Evolutionary conservation across 1,140 invertebrate species (phyloP).

Genomic region (Drosophila lini): DNA sequence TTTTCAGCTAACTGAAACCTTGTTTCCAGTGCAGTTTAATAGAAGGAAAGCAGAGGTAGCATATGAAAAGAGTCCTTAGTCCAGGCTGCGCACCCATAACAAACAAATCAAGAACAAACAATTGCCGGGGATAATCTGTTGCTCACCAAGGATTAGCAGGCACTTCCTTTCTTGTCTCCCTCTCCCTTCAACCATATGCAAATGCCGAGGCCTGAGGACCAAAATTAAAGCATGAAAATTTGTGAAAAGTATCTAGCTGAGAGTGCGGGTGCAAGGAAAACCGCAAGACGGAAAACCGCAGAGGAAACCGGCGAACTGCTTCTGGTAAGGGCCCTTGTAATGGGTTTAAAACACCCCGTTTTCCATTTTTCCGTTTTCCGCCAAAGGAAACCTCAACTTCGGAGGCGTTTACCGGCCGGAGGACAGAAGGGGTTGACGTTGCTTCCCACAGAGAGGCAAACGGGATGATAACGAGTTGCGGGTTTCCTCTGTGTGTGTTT

Average conservation of each 20-base stretch:
- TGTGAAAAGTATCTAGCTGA: slow-evolving; percentile 48
- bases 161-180: slow-evolving; percentile 8
- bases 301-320: slow-evolving; percentile 15
- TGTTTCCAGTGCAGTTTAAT: slow-evolving; percentile 15
- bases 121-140: slow-evolving; percentile 81
- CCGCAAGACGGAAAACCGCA: slow-evolving; percentile 57
- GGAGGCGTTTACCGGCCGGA: slow-evolving; percentile 49
- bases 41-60: slow-evolving; percentile 29
- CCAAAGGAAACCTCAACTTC: slow-evolving; percentile 4
- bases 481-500: slow-evolving; percentile 47
- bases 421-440: slow-evolving; percentile 58
- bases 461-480: slow-evolving; percentile 75
- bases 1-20: background rate
- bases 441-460: slow-evolving; percentile 29
- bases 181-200: slow-evolving; percentile 59
- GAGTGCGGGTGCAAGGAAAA: slow-evolving; percentile 39
- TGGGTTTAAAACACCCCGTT: slow-evolving; percentile 79
- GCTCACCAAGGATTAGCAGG: slow-evolving; percentile 76
- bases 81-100: slow-evolving; percentile 53
- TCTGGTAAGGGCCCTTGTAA: slow-evolving; percentile 60
- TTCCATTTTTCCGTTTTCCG: slow-evolving; percentile 21
- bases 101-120: slow-evolving; percentile 80
- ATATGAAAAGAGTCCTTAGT: slow-evolving; percentile 17
- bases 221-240: slow-evolving; percentile 82
- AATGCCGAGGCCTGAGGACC: slow-evolving; percentile 43